These are phyloP conservation scores for Tragelaphus strepsiceros DNA, from an alignment of 2,113 vertebrate genomes.

Conservation along the genomic window DNA sequence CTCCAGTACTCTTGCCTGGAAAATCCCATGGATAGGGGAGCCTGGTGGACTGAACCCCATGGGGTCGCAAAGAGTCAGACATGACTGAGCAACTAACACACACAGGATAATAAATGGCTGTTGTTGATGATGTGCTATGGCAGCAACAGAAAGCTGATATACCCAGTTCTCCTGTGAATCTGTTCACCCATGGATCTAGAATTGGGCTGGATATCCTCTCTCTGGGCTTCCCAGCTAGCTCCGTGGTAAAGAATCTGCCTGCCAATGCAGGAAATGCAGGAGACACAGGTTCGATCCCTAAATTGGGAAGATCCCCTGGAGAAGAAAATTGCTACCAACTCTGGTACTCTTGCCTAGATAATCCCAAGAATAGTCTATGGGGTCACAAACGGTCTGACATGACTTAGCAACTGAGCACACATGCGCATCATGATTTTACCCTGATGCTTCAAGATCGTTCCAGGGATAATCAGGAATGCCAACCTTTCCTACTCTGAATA, in stretches of 20 bases:
- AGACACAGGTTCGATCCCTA: rapidly evolving
- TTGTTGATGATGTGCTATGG: too few species aligned
- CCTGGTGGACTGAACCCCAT: not conserved
- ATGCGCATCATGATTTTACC: not conserved
- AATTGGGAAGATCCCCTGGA: not conserved
- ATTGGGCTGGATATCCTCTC: not conserved
- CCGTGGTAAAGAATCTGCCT: not conserved
- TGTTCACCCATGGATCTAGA: not conserved
- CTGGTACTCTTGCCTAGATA: not conserved
- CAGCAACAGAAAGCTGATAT: not conserved
- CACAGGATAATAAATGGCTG: not conserved
- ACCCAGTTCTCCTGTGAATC: not conserved
- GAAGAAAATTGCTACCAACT: not conserved
- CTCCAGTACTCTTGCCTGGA: not conserved
- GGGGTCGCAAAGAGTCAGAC: not conserved
- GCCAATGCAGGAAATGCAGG: not conserved
- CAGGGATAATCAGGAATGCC: not conserved
- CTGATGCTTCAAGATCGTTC: not conserved
- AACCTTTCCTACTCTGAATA: not conserved
- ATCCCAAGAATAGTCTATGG: not conserved
- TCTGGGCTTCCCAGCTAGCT: not conserved
- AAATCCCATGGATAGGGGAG: not conserved
- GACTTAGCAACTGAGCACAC: not conserved
- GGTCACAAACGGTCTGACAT: not conserved
- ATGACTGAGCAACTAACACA: not conserved